Evolutionary conservation across 2,797 vertebrate genomes (phyloP), one percentile per base, ranked within the genome.

Genomic region (Manis crassicaudata): DNA sequence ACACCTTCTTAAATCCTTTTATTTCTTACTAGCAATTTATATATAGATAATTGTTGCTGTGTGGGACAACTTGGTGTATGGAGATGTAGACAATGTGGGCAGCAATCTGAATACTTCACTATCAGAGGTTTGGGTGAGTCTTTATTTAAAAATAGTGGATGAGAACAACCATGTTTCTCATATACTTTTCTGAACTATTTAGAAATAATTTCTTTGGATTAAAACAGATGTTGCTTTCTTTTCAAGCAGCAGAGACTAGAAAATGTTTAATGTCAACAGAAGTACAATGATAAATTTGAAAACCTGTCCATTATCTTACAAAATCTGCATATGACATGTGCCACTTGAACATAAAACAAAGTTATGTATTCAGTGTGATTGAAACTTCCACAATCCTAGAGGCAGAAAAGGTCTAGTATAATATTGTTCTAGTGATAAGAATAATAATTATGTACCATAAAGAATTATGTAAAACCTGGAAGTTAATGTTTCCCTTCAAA

Each of bases 251-350:
- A n/a, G 54, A 90, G 37, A 89, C 52, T 32, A 93, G 76, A 94
- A 91, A 81, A 92, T 82, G 23, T 90, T 85, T 81, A 90, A 80
- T 92, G 77, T 18, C 73, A 96, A 43, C 7, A 88, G 52, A 97
- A 94, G 25, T 56, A 67, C 21, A 46, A n/a, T 73, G 96, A 90
- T 95, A 62, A 63, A 89, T 86, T 94, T 95, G 32, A 92, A 96
- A 96, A 95, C 11, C 3, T 87, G 50, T 62, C 82, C 10, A 67
- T 95, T 92, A 88, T 94, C 77, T 90, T 81, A 85, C 37, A 85
- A 86, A 95, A 94, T 95, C 73, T 92, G 82, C 40, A 58, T 88
- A 75, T 67, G 58, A 88, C 10, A 50, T 37, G 29, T 50, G 25
- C 58, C 12, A 40, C 14, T 92, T 95, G n/a, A 43, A 91, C 21